phyloP scores from a whole-genome alignment of 2,113 vertebrate genomes.

The Grus americana region DNA sequence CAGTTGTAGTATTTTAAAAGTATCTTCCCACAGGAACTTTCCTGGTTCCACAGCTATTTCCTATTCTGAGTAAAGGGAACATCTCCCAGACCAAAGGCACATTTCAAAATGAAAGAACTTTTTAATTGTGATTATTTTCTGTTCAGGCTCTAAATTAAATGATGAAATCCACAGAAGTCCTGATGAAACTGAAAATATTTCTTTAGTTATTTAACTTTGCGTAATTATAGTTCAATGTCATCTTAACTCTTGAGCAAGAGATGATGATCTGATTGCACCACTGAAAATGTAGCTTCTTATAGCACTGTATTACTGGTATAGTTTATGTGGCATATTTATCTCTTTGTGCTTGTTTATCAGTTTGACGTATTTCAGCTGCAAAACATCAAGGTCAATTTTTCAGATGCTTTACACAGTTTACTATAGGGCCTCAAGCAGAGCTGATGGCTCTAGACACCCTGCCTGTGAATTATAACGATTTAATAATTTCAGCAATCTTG shows the following conservation, averaged over 20 bases:
- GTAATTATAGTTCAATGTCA: neutral
- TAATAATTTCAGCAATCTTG: slow-evolving; percentile 43
- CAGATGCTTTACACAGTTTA: neutral
- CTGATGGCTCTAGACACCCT: slow-evolving; percentile 1
- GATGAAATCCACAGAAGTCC: neutral
- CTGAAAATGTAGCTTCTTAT: neutral
- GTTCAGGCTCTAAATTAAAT: neutral
- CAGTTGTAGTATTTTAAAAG: neutral
- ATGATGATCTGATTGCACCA: neutral
- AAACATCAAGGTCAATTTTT: slow-evolving; percentile 44
- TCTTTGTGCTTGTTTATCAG: neutral
- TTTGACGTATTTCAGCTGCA: slow-evolving; percentile 25
- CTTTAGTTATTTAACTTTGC: neutral
- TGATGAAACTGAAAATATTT: slow-evolving; percentile 17
- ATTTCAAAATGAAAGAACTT: neutral
- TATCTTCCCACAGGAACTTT: neutral
- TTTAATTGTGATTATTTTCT: neutral
- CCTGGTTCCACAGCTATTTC: neutral
- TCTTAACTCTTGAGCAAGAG: neutral
- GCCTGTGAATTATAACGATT: neutral
- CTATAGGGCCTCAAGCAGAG: neutral
- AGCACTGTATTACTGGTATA: neutral
- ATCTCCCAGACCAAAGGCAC: neutral
- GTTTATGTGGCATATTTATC: neutral
- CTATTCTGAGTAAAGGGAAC: neutral